phyloP scores from a whole-genome alignment of 2,888 invertebrate species.

The Dryocosmus kuriphilus region DNA sequence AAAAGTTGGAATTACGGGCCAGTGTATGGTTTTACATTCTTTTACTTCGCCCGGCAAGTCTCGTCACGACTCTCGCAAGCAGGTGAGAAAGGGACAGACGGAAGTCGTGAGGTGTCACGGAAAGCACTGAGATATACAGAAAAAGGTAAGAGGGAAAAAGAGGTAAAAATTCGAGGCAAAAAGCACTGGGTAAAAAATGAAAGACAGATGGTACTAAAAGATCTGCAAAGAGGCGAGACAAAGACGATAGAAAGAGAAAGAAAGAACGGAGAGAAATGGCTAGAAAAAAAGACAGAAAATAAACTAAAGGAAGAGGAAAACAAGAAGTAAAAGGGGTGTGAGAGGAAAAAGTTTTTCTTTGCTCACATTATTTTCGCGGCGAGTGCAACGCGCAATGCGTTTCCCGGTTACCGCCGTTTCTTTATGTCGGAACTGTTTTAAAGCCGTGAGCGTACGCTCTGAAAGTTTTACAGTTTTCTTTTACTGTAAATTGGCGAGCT shows the following conservation, averaged over 20 bases:
- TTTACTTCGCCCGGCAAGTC: slow-evolving; percentile 39
- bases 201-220: not conserved
- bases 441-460: slow-evolving; percentile 28
- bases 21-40: slow-evolving; percentile 48
- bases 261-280: not conserved
- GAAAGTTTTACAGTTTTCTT: slow-evolving; percentile 60
- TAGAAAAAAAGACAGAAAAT: not conserved
- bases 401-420: slow-evolving; percentile 54
- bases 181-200: not conserved
- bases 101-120: slow-evolving; percentile 8
- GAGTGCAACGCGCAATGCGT: slow-evolving; percentile 48
- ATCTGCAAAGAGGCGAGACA: not conserved
- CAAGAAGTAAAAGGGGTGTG: slow-evolving; percentile 8
- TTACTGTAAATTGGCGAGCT: slow-evolving; percentile 66
- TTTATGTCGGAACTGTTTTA: slow-evolving; percentile 55
- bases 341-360: slow-evolving; percentile 60
- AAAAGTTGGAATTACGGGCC: slow-evolving; percentile 48
- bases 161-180: not conserved
- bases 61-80: slow-evolving; percentile 6
- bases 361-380: slow-evolving; percentile 58
- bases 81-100: not conserved
- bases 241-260: slow-evolving; percentile 18
- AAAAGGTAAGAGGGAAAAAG: not conserved
- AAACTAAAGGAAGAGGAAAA: slow-evolving; percentile 7
- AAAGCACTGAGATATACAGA: not conserved